Conservation (phyloP, 2,888 invertebrate genomes). For the Clitarchus hookeri region DNA sequence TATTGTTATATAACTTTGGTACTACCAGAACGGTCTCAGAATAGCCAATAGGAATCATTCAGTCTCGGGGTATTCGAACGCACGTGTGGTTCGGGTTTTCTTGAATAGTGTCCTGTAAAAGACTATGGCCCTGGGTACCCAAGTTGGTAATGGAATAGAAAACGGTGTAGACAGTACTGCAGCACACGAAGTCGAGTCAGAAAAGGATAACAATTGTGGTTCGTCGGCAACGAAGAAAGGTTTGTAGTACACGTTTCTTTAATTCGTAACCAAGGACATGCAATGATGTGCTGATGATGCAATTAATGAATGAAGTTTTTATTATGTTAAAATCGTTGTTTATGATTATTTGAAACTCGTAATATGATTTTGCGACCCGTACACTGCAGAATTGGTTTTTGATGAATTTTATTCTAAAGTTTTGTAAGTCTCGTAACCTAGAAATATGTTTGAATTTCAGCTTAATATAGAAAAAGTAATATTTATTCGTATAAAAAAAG, state of each 20-base stretch:
- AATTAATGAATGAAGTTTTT: neutral
- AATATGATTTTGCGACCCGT: no score
- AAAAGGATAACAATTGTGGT: slow-evolving; percentile 30
- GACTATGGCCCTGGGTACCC: slow-evolving; percentile 54
- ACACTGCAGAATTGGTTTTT: no score
- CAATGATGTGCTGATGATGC: slow-evolving; percentile 19
- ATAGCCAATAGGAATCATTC: slow-evolving; percentile 40
- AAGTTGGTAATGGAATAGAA: slow-evolving; percentile 53
- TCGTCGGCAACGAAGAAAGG: slow-evolving; percentile 38
- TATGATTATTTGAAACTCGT: no score
- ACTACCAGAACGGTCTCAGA: neutral
- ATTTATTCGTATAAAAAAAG: no score
- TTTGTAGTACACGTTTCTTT: slow-evolving; percentile 22
- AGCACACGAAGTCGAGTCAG: slow-evolving; percentile 33
- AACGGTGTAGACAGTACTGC: slow-evolving; percentile 46
- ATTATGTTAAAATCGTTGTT: no score
- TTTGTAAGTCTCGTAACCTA: no score
- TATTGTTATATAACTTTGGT: neutral
- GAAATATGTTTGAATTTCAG: no score
- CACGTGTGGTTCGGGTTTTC: slow-evolving; percentile 38
- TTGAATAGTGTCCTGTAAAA: slow-evolving; percentile 28
- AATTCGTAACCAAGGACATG: neutral
- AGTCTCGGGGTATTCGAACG: slow-evolving; percentile 34
- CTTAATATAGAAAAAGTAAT: no score
- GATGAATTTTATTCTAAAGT: no score